Conservation (phyloP, 2,888 invertebrate species). For the Caprella mutica region DNA sequence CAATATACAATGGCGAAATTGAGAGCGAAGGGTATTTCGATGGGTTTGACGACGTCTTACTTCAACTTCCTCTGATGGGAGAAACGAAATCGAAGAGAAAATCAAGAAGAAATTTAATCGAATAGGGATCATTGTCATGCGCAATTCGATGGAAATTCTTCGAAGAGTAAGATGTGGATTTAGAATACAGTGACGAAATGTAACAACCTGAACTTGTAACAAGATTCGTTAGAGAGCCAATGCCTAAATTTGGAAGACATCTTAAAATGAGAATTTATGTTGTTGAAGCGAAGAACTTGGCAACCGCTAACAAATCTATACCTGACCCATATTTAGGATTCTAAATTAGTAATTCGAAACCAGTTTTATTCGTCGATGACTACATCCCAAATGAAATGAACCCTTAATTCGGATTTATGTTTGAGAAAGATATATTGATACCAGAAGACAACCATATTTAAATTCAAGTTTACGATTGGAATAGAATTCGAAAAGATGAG, state of each 20-base stretch:
- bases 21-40: not conserved
- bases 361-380: not conserved
- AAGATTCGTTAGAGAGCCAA: not conserved
- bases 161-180: not conserved
- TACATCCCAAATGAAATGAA: not conserved
- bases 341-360: not conserved
- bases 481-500: constrained; percentile 5
- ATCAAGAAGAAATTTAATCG: not conserved
- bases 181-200: not conserved
- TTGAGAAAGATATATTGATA: not conserved
- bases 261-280: not conserved
- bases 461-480: not conserved
- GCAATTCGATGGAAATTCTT: not conserved
- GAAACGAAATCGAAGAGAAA: not conserved
- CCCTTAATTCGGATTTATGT: not conserved
- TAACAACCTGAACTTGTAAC: not conserved
- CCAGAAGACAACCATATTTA: not conserved
- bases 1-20: not conserved
- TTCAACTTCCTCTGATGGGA: not conserved
- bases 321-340: not conserved
- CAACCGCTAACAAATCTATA: not conserved
- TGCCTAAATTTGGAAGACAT: not conserved
- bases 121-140: not conserved
- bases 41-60: constrained; percentile 1
- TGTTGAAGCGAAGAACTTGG: not conserved